Conservation (phyloP, 1,140 invertebrate genomes). For the Temnothorax longispinosus region DNA sequence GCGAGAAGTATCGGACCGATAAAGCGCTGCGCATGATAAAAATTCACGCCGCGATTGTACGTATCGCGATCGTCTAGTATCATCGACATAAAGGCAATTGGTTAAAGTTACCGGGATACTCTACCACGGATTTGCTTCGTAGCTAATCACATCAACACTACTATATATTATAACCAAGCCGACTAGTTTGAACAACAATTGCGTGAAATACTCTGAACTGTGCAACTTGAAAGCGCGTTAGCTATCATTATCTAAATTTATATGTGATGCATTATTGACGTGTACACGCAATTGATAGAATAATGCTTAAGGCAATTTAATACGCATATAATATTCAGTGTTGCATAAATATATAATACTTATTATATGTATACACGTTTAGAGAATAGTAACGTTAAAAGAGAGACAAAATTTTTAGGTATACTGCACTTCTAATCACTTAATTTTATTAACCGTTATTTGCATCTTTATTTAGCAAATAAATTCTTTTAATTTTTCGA, state of each 20-base stretch:
- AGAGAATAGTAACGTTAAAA: background rate
- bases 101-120: background rate
- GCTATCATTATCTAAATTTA: slow-evolving; percentile 14
- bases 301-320: slow-evolving; percentile 11
- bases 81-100: background rate
- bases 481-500: slow-evolving; percentile 3
- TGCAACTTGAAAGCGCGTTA: slow-evolving; percentile 9
- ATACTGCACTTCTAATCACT: background rate
- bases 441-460: slow-evolving; percentile 14
- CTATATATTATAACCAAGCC: background rate
- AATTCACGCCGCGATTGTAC: slow-evolving; percentile 2
- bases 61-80: background rate
- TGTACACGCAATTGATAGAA: background rate
- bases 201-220: background rate
- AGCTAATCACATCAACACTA: slow-evolving; percentile 44
- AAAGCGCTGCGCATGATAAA: background rate
- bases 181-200: slow-evolving; percentile 21
- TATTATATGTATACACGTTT: background rate
- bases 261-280: slow-evolving; percentile 19
- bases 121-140: background rate
- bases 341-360: background rate
- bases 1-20: background rate
- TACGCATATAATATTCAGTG: background rate
- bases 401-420: background rate
- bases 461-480: background rate